Base-by-base conservation (phyloP, 1,140 invertebrate species). In the Nephila pilipes region DNA sequence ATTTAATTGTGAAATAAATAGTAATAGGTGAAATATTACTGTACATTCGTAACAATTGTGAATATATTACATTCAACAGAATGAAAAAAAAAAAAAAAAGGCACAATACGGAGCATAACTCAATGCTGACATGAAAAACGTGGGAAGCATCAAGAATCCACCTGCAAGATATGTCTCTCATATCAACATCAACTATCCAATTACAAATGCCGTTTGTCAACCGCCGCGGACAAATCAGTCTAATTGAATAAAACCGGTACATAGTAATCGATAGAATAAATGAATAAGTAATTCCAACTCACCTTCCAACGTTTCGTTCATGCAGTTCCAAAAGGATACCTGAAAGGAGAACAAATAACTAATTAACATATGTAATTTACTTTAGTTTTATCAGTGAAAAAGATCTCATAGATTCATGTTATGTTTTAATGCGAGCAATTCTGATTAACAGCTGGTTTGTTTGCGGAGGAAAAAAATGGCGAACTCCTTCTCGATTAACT, bases 291-390 rank as follows among this genome's bases (percentile, higher is more conserved):
- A 91, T 54, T 83, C 36, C 65, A 54, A 87, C 92, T 94, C 85
- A 95, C 94, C 94, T 58, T 93, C 92, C 57, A 94, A 85, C 2
- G 94, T 95, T 60, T 94, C 94, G 90, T 95, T 95, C 90, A 94
- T 94, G 88, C 95, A 95, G 85, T 94, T 75, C 94, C 94, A 95
- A 63, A 95, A 95, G 36, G 63, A 81, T 10, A 60, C 25, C 94
- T 95, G 94, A 94, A 89, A 93, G 85, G 38, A 83, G 63, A 92
- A 92, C 57, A 55, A 79, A 90, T 65, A 79, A 57, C 58, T 57
- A 85, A 92, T 92, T 92, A 92, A 69, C 80, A 83, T 91, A 63
- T 55, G 80, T 83, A 91, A 91, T 91, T 91, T 46, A 36, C 55
- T 46, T 60, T 32, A 46, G 57, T 46, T 29, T 65, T 83, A 91